Conservation (phyloP, 2,888 invertebrate species). For the Entomobrya proxima region DNA sequence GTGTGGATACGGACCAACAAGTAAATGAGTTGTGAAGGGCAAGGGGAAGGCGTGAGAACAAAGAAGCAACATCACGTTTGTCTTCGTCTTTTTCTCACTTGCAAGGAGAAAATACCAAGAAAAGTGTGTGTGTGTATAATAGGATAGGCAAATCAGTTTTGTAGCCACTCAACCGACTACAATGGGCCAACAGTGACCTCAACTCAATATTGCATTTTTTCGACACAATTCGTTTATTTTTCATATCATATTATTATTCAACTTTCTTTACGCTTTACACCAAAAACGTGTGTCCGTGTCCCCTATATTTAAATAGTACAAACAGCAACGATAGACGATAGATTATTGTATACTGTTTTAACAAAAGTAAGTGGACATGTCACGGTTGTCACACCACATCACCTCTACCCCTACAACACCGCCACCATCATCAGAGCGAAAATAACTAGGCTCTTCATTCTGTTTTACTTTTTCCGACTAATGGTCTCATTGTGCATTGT, state of each 20-base stretch:
- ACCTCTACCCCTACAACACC: slow-evolving; percentile 5
- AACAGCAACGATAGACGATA: background rate
- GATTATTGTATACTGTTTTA: slow-evolving; percentile 29
- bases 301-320: background rate
- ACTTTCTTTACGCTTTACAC: slow-evolving; percentile 5
- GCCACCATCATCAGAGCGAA: slow-evolving; percentile 45
- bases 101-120: slow-evolving; percentile 14
- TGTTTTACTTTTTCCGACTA: slow-evolving; percentile 32
- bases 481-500: slow-evolving; percentile 38
- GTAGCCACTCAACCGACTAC: slow-evolving; percentile 63
- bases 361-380: slow-evolving; percentile 44
- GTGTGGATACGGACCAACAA: slow-evolving; percentile 62
- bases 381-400: slow-evolving; percentile 49
- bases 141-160: slow-evolving; percentile 62
- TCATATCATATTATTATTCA: slow-evolving; percentile 41
- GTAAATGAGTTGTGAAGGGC: slow-evolving; percentile 64
- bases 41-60: slow-evolving; percentile 67
- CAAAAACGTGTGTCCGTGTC: background rate
- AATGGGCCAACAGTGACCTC: slow-evolving; percentile 64
- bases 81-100: slow-evolving; percentile 49
- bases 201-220: slow-evolving; percentile 55
- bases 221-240: background rate
- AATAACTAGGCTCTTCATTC: slow-evolving; percentile 36
- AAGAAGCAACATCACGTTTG: slow-evolving; percentile 55
- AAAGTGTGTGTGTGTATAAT: slow-evolving; percentile 22